These are phyloP conservation scores for Lagopus leucura DNA, from an alignment of 2,113 vertebrate species.

Conservation along the genomic window DNA sequence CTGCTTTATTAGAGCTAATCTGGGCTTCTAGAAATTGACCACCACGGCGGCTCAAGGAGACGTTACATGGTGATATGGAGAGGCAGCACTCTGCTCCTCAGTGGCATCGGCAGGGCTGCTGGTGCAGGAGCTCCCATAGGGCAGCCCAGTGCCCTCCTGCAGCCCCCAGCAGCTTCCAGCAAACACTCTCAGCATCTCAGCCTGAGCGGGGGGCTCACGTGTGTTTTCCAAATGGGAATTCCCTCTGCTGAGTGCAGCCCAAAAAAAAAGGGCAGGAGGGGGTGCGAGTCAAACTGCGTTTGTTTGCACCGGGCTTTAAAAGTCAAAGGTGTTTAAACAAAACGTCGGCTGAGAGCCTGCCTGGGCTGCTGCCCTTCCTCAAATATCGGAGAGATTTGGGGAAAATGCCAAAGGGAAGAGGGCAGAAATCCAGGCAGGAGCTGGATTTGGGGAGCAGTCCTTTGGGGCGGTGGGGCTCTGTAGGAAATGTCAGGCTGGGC, in stretches of 20 bases:
- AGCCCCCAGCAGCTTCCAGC: no score
- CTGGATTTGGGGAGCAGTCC: rapidly evolving
- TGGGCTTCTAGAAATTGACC: not conserved
- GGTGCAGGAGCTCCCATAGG: no score
- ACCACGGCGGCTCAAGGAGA: not conserved
- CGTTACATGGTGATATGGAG: not conserved
- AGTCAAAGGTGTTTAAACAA: slow-evolving; percentile 25
- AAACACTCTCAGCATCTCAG: no score
- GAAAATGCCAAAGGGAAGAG: not conserved
- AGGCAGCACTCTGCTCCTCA: not conserved
- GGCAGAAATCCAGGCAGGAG: not conserved
- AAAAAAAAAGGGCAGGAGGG: not conserved
- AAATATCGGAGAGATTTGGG: not conserved
- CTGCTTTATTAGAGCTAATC: slow-evolving; percentile 48
- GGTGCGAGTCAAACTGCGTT: not conserved
- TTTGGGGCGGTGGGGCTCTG: rapidly evolving
- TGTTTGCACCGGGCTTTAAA: not conserved
- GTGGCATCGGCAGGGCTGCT: no score
- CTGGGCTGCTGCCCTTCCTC: not conserved
- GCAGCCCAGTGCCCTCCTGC: no score
- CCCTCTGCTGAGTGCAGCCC: not conserved
- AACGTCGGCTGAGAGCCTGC: not conserved
- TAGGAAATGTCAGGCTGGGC: not conserved
- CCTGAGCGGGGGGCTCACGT: not conserved
- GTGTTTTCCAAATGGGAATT: not conserved